Percentiles rank a stretch among this genome's conserved stretches.
phyloP scores from a whole-genome alignment of 2,113 vertebrate genomes.

The Odobenus rosmarus region DNA sequence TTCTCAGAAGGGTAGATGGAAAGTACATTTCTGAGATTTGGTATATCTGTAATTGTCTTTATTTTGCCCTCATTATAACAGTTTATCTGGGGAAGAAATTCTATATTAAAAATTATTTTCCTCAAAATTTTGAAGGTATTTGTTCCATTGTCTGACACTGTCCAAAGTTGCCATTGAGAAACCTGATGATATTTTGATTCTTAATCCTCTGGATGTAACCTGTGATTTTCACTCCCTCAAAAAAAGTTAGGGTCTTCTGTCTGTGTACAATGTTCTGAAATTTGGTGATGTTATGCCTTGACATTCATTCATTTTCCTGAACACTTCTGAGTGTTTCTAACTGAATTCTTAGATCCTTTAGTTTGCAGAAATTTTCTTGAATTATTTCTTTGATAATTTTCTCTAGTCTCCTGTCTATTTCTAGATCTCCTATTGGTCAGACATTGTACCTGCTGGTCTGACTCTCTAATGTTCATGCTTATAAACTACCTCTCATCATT shows the following conservation, averaged over 20 bases:
- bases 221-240: neutral
- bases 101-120: conserved; percentile 1
- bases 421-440: neutral
- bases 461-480: neutral
- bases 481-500: neutral
- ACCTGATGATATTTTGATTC: neutral
- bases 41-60: neutral
- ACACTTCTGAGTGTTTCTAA: neutral
- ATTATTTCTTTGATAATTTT: neutral
- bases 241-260: neutral
- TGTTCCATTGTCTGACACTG: neutral
- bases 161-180: neutral
- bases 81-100: neutral
- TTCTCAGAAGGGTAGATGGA: neutral
- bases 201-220: neutral
- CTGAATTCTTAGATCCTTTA: neutral
- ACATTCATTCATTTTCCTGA: neutral
- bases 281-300: neutral
- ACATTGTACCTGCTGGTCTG: neutral
- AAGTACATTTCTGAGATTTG: neutral
- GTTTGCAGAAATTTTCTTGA: neutral
- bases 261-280: neutral
- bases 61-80: neutral
- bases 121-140: neutral
- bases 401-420: neutral